Base-by-base conservation (phyloP, 2,888 invertebrate species). In the Callosobruchus maculatus region DNA sequence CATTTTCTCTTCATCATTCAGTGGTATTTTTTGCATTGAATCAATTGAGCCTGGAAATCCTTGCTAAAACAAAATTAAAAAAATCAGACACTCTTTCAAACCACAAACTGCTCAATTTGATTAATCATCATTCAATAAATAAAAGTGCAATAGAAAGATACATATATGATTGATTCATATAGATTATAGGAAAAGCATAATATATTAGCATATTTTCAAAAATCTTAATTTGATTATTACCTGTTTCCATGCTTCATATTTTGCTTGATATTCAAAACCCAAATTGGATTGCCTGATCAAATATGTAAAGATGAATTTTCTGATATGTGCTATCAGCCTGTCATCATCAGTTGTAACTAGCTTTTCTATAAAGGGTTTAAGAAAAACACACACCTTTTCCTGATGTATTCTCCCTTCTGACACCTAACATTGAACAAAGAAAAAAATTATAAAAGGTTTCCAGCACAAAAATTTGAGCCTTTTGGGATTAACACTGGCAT, bases 31-130 rank as follows among this genome's bases (percentile, higher is more conserved):
- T 21, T 90, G 86, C 81, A 94, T 86, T 4, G 92, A 91, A 79
- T 93, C 90, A 0, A 94, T 93, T 0, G 89, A 90, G 3, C 91
- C 90, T 0, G 93, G 93, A 83, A 94, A 95, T 0, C 94, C 93
- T 89, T 92, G 91, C 91, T 93, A 81, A 49, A 49, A 49, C 30
- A 79, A 75, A 71, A 13, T 72, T 72, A 76, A 30, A 20, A 66
- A 31, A 22, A 9, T 20, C 71, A 26, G 30, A 0, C 67, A 0
- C 21, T 13, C 0, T n/a, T 67, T 21, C 66, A 67, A 26, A 26
- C 2, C 26, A 26, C 26, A 26, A 26, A 26, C 2, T 26, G 7
- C n/a, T n/a, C n/a, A n/a, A n/a, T n/a, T n/a, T n/a, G n/a, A n/a
- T n/a, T n/a, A n/a, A n/a, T n/a, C n/a, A n/a, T n/a, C n/a, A n/a